Evolutionary conservation across 1,140 invertebrate genomes (phyloP).

Genomic region (Drosophila aff.): DNA sequence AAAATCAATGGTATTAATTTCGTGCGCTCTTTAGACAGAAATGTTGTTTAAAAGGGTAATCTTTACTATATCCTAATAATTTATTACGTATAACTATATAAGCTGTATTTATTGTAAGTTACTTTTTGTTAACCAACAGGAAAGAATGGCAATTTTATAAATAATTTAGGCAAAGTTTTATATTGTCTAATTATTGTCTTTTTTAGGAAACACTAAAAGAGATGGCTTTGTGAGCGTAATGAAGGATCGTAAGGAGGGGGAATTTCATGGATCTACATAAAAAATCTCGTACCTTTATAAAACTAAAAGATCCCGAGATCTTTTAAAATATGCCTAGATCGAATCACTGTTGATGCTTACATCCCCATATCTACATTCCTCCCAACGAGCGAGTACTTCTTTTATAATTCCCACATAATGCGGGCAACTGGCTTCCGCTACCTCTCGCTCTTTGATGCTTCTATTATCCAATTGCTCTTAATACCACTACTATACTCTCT

Average conservation of each 20-base stretch:
- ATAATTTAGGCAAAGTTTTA: background rate
- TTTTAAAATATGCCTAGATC: background rate
- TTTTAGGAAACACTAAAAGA: background rate
- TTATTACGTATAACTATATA: too few relatives aligned
- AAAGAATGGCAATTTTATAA: background rate
- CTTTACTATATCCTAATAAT: background rate
- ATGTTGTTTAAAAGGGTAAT: background rate
- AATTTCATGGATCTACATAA: background rate
- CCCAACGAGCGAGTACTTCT: background rate
- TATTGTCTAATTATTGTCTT: too few relatives aligned
- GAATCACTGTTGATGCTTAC: background rate
- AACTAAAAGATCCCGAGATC: background rate
- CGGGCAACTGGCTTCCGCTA: too few relatives aligned
- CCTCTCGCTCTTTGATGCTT: background rate
- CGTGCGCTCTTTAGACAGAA: background rate
- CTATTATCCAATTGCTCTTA: conserved; percentile 7
- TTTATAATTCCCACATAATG: background rate
- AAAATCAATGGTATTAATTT: background rate
- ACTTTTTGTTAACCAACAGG: background rate
- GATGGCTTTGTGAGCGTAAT: background rate
- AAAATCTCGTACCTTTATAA: background rate
- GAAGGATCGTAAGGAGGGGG: too few relatives aligned
- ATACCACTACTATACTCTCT: background rate
- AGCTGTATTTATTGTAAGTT: background rate
- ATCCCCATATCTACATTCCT: background rate